Base-by-base conservation (phyloP, 2,113 vertebrate genomes). In the Edolisoma coerulescens region DNA sequence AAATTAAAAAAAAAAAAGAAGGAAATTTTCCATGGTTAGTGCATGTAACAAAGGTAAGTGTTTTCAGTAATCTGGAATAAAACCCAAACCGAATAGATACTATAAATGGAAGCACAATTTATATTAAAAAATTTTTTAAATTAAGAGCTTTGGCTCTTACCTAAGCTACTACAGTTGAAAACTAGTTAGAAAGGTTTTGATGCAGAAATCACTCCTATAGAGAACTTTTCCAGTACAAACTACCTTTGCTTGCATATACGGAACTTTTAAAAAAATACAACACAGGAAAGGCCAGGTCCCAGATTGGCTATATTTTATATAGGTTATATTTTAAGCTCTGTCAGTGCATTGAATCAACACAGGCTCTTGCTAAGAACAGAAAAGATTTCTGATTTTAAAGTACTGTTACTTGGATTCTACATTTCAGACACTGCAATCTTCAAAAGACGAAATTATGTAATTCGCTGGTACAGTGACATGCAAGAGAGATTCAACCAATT, bases 371-470 rank as follows among this genome's bases (percentile, higher is more conserved):
- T 14, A 80, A 53, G 19, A 42, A 63, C 20, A 52, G 15, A 26
- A 3, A 63, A 45, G 11, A 49, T 12, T 81, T 92, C 86, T 54
- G 23, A 2, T 39, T 78, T 80, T 52, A 24, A 75, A 89, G 21
- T 11, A 13, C 13, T 23, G 3, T 8, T 27, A 79, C 22, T 33
- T 6, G 16, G 12, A 32, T 28, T 70, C 61, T 42, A 23, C 15
- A 30, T 47, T 81, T 89, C 49, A 32, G 35, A 76, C 44, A 35
- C 9, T 8, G 8, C 7, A 89, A 56, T 16, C 14, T 64, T 28
- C 42, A 28, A 42, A 53, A 30, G n/a, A 61, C 1, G 1, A 59
- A 64, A 64, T 21, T 0, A 19, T 11, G 3, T 4, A 57, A 76
- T 41, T 74, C 19, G 18, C 37, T 5, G 6, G 33, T 13, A 42